Evolutionary conservation across 2,888 invertebrate genomes (phyloP), one percentile per base, ranked within the genome.

Genomic region (Volucella zonaria): DNA sequence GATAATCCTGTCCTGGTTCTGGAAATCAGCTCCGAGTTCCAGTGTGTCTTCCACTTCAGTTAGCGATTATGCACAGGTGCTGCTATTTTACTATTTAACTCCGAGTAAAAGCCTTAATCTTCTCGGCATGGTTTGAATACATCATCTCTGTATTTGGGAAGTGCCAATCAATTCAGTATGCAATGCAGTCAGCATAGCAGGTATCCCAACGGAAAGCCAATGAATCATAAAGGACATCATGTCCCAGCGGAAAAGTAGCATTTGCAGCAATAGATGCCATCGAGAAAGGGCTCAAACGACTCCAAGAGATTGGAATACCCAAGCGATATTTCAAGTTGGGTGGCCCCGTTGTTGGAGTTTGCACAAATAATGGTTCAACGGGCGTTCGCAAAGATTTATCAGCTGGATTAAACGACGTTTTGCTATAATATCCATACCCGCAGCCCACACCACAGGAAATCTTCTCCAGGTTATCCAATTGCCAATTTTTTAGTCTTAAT

Each of bases 371-470:
- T 66, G 82, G 86, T 3, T 66, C 68, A 42, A 80, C 77, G 1
- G 52, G 87, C 18, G 86, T 86, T 31, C 87, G 87, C 73, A 87
- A 70, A 58, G 83, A 87, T 52, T 87, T 73, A 23, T 87, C 86
- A 40, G 86, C 86, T 10, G 87, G 87, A 10, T 54, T 88, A 1
- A 64, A 64, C 14, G 40, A 64, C 47, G 52, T 59, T 2, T 23
- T 87, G 9, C 82, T 87, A 61, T 18, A 85, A 23, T 77, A 88
- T 59, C 76, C 76, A n/a, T n/a, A n/a, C n/a, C n/a, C n/a, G n/a
- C n/a, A n/a, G 15, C 87, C 87, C 9, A 67, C 67, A 2, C 86
- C 87, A 11, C 82, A 87, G 11, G 87, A 87, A 47, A 87, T 87
- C 23, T 71, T 87, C 23, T 54, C 80, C 8, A 78, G 77, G 23